Evolutionary conservation across 1,140 invertebrate genomes (phyloP).

Genomic region (Nasonia vitripennis): DNA sequence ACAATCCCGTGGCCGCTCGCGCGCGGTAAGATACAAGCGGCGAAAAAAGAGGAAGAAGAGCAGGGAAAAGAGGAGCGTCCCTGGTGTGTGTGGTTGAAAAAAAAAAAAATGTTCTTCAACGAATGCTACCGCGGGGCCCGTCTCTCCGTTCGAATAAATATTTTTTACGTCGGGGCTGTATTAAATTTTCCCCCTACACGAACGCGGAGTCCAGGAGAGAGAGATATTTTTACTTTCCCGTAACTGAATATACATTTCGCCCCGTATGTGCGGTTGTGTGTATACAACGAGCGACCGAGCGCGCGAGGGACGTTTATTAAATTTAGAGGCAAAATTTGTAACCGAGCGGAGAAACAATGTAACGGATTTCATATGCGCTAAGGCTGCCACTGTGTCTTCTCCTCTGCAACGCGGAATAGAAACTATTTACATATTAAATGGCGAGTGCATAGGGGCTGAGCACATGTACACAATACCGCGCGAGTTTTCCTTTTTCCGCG

Average conservation of each 20-base stretch:
- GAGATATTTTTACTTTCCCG: conserved; percentile 1
- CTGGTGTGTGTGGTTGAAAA: not conserved
- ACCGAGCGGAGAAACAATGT: not conserved
- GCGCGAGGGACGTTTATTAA: conserved; percentile 9
- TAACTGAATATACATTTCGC: not conserved
- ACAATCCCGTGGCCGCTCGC: conserved; percentile 6
- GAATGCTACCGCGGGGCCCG: not conserved
- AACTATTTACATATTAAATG: not conserved
- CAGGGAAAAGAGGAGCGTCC: not conserved
- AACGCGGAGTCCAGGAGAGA: not conserved
- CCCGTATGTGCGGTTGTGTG: not conserved
- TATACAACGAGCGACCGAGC: no score
- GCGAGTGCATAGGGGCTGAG: not conserved
- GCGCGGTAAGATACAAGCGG: conserved; percentile 30
- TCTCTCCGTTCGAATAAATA: not conserved
- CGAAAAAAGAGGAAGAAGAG: not conserved
- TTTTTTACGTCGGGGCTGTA: not conserved
- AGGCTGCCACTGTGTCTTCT: no score
- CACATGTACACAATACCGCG: not conserved
- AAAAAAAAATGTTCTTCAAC: not conserved
- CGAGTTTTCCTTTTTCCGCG: not conserved
- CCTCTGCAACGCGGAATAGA: no score
- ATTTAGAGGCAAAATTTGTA: not conserved
- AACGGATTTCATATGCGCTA: not conserved
- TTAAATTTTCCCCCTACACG: conserved; percentile 2